phyloP scores from a whole-genome alignment of 2,113 vertebrate species.

The Nyctibius bracteatus region DNA sequence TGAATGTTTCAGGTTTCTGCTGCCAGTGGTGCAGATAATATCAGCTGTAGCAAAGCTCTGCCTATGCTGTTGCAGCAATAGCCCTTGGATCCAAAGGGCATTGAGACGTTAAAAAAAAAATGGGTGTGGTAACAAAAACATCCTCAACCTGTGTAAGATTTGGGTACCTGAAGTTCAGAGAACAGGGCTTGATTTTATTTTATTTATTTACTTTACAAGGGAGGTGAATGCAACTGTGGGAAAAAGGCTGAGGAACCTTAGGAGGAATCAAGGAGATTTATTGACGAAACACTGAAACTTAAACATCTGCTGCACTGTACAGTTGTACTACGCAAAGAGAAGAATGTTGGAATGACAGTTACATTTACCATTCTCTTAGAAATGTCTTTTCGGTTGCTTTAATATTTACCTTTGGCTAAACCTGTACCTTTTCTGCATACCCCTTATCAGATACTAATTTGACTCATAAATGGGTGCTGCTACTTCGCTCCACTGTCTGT shows the following conservation, averaged over 20 bases:
- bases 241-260: neutral
- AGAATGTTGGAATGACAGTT: neutral
- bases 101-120: neutral
- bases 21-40: neutral
- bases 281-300: neutral
- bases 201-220: neutral
- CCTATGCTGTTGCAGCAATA: neutral
- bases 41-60: neutral
- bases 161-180: neutral
- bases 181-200: neutral
- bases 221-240: neutral
- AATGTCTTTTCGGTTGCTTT: neutral
- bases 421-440: neutral
- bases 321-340: neutral
- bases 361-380: neutral
- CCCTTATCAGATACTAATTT: neutral
- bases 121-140: slow-evolving; percentile 4
- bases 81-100: slow-evolving; percentile 10
- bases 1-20: neutral
- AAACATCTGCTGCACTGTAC: neutral
- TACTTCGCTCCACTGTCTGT: neutral
- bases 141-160: neutral
- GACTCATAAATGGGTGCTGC: neutral
- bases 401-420: neutral
- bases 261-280: neutral